A percentile compares a stretch with the other conserved stretches of the same genome.
phyloP scores from a whole-genome alignment of 2,113 vertebrate species.

The Oreochromis spilurus region DNA sequence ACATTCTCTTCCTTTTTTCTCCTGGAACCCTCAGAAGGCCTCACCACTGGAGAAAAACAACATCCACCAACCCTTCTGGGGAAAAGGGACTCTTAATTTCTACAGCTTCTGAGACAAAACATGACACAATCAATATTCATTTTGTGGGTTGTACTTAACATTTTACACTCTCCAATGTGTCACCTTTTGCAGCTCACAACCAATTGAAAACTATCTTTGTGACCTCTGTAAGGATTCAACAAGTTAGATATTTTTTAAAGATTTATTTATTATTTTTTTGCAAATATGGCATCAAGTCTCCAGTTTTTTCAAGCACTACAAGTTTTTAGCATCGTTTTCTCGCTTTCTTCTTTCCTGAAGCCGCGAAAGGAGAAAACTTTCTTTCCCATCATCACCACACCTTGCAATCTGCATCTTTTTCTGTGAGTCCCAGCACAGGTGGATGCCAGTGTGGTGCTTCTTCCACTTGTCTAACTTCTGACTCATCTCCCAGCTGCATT shows the following conservation, averaged over 20 bases:
- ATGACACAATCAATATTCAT: constrained; percentile 32
- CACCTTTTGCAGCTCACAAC: neutral
- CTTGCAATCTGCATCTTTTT: constrained; percentile 18
- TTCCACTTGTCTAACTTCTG: constrained; percentile 61
- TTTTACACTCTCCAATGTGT: neutral
- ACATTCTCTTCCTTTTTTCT: constrained; percentile 32
- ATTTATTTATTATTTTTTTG: neutral
- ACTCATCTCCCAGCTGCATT: constrained; percentile 65
- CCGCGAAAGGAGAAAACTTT: constrained; percentile 22
- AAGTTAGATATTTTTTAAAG: neutral
- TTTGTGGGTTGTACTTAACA: neutral
- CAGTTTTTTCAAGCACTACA: neutral
- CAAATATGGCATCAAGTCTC: neutral
- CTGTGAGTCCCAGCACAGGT: constrained; percentile 48
- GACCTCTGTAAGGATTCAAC: neutral
- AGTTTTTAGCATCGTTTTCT: neutral
- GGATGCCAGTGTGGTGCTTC: constrained; percentile 48
- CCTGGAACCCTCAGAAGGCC: constrained; percentile 10
- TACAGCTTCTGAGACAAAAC: constrained; percentile 13
- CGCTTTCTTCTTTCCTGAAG: neutral
- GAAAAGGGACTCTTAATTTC: constrained; percentile 17
- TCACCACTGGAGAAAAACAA: constrained; percentile 34
- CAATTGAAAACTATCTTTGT: neutral
- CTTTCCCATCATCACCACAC: constrained; percentile 17
- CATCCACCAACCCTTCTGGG: constrained; percentile 26